Conservation (phyloP, 2,888 invertebrate species). For the Eledone cirrhosa region DNA sequence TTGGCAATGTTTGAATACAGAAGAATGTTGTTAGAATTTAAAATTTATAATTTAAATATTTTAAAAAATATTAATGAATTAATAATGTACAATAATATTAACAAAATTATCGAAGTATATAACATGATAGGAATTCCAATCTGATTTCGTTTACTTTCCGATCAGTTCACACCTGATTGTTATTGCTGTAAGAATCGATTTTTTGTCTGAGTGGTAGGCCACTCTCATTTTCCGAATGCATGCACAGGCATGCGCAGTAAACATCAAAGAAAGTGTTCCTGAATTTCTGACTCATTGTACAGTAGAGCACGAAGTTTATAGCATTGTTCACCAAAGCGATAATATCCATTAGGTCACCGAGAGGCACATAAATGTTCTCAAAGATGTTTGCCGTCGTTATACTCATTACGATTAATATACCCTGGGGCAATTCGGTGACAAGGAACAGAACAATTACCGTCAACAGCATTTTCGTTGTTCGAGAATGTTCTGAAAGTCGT, state of each 20-base stretch:
- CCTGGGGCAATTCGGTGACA: slow-evolving; percentile 90
- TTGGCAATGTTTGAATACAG: too few species aligned
- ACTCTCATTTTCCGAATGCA: slow-evolving; percentile 35
- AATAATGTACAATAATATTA: too few species aligned
- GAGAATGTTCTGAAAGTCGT: slow-evolving; percentile 68
- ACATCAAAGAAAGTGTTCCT: slow-evolving; percentile 70
- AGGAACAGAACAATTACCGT: slow-evolving; percentile 86
- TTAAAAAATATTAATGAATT: too few species aligned
- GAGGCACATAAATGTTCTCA: slow-evolving; percentile 71
- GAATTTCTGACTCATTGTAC: slow-evolving; percentile 93
- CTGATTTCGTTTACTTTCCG: too few species aligned
- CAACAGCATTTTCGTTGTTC: slow-evolving; percentile 88
- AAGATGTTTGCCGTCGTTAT: slow-evolving; percentile 77
- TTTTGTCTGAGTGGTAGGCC: slow-evolving; percentile 40
- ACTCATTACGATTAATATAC: slow-evolving; percentile 77
- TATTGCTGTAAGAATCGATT: slow-evolving; percentile 44
- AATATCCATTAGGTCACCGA: slow-evolving; percentile 85
- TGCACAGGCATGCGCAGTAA: slow-evolving; percentile 42
- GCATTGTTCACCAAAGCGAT: slow-evolving; percentile 89
- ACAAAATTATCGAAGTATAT: too few species aligned
- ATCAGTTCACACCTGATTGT: slow-evolving; percentile 34
- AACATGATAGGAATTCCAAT: too few species aligned
- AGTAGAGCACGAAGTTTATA: slow-evolving; percentile 92
- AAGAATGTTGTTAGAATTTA: too few species aligned
- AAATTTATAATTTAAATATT: too few species aligned